Evolutionary conservation across 2,113 vertebrate genomes (phyloP).

Genomic region (Montifringilla adamsi): DNA sequence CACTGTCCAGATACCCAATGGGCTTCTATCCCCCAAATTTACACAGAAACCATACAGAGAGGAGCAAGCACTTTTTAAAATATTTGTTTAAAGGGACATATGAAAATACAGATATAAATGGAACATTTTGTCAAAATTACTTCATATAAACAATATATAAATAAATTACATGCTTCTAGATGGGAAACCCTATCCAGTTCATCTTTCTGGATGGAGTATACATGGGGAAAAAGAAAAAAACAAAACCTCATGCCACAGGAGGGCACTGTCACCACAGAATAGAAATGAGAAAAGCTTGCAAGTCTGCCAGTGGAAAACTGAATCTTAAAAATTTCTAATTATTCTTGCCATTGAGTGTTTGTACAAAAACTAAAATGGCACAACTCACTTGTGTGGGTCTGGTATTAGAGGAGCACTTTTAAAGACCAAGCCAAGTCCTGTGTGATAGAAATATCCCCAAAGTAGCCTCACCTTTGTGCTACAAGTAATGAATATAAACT

Average conservation of each 20-base stretch:
- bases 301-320: background rate
- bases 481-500: conserved; percentile 23
- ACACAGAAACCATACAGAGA: background rate
- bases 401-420: background rate
- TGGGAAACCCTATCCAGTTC: background rate
- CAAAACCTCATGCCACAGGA: background rate
- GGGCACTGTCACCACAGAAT: background rate
- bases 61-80: background rate
- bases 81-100: background rate
- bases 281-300: background rate
- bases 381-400: background rate
- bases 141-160: background rate
- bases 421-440: background rate
- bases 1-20: background rate
- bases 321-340: background rate
- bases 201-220: background rate
- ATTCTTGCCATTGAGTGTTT: background rate
- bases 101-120: background rate
- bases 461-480: background rate
- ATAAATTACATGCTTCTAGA: background rate
- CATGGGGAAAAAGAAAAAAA: background rate
- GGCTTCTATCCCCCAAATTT: background rate
- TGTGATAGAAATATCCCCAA: background rate
- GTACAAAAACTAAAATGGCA: background rate
- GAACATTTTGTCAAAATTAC: background rate